Conservation (phyloP, 1,140 invertebrate species). For the Oscheius sp. region DNA sequence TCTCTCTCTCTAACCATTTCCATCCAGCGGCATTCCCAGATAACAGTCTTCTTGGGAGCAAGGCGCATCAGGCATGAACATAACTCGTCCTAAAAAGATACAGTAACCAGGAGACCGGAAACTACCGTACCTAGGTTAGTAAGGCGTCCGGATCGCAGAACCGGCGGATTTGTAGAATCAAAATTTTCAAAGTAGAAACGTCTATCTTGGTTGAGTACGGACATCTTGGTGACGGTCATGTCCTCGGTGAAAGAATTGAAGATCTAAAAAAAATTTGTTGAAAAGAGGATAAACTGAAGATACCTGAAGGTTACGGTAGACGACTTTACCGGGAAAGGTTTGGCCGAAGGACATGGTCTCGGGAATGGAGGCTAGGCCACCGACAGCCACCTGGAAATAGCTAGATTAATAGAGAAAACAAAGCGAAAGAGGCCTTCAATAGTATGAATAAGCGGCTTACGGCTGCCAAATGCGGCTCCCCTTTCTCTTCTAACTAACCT, state of each 20-base stretch:
- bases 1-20: too few species aligned
- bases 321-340: conserved; percentile 77
- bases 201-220: conserved; percentile 41
- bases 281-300: conserved; percentile 33
- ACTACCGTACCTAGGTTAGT: conserved; percentile 25
- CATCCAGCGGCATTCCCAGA: conserved; percentile 68
- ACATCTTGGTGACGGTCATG: conserved; percentile 42
- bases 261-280: conserved; percentile 34
- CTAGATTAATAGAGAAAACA: conserved; percentile 40
- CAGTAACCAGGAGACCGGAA: conserved; percentile 4
- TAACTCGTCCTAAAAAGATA: conserved; percentile 66
- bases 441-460: too few species aligned
- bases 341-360: conserved; percentile 72
- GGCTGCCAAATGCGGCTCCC: too few species aligned
- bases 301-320: conserved; percentile 65
- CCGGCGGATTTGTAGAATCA: conserved; percentile 21
- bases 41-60: conserved; percentile 75
- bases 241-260: conserved; percentile 53
- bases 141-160: conserved; percentile 32
- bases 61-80: conserved; percentile 71
- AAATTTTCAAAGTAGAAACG: conserved; percentile 49
- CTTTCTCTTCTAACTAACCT: too few species aligned
- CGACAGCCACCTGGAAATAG: conserved; percentile 64
- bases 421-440: too few species aligned
- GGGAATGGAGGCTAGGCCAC: conserved; percentile 79